Percentiles rank a stretch among this genome's conserved stretches.
Evolutionary conservation across 2,113 vertebrate species (phyloP).

Genomic region (Dasyprocta punctata): DNA sequence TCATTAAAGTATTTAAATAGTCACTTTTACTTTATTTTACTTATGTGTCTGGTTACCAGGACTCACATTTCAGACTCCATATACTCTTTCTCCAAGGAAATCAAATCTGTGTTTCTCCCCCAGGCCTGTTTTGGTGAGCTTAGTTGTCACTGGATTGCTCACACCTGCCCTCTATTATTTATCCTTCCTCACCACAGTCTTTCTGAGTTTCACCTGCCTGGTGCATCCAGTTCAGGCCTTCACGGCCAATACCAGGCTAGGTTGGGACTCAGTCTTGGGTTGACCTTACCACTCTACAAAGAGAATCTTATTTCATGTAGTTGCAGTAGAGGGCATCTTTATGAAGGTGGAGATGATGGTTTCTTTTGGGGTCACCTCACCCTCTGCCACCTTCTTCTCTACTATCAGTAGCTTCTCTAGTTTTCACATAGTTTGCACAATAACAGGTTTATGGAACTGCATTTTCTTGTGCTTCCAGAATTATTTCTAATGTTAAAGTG

Average conservation of each 20-base stretch:
- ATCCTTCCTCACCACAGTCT: neutral
- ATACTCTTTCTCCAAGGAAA: neutral
- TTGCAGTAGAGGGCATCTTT: neutral
- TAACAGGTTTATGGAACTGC: neutral
- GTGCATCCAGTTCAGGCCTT: neutral
- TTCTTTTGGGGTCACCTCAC: neutral
- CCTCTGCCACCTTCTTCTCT: neutral
- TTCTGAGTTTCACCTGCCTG: neutral
- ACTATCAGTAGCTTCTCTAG: neutral
- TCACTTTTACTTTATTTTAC: constrained; percentile 35
- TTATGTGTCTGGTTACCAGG: neutral
- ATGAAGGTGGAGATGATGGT: neutral
- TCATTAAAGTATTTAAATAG: constrained; percentile 48
- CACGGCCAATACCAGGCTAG: no score
- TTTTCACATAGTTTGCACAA: neutral
- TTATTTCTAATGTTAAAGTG: neutral
- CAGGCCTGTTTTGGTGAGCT: neutral
- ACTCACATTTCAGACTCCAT: neutral
- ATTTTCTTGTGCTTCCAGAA: neutral
- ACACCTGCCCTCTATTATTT: neutral
- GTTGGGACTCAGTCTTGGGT: neutral
- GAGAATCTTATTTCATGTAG: neutral
- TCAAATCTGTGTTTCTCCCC: neutral
- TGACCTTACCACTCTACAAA: neutral
- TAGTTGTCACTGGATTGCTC: neutral